phyloP scores from a whole-genome alignment of 1,140 invertebrate genomes.

The Temnothorax nylanderi region DNA sequence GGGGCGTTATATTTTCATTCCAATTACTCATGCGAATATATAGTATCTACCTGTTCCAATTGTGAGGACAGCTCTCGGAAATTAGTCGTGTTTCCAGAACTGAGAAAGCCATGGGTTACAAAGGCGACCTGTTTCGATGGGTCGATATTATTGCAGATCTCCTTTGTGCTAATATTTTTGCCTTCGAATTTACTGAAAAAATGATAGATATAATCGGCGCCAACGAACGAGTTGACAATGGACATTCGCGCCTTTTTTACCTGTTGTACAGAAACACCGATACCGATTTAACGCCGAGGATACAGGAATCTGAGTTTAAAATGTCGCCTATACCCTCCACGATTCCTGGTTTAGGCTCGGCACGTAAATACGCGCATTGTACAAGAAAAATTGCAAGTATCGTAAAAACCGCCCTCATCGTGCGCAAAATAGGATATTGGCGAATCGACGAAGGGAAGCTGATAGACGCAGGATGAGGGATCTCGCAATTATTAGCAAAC shows the following conservation, averaged over 20 bases:
- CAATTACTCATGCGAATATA: neutral
- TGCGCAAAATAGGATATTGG: neutral
- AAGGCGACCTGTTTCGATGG: neutral
- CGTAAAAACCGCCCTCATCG: neutral
- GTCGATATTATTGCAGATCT: neutral
- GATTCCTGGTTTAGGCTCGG: neutral
- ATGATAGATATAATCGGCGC: neutral
- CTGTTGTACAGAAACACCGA: constrained; percentile 2
- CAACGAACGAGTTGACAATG: neutral
- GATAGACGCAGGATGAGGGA: neutral
- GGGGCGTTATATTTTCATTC: neutral
- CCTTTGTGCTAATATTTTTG: neutral
- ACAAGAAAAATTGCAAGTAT: neutral
- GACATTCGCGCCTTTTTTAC: neutral
- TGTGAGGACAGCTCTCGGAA: neutral
- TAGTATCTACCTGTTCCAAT: neutral
- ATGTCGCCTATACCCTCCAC: neutral
- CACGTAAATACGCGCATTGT: neutral
- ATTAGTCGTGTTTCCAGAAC: neutral
- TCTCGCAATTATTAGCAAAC: neutral
- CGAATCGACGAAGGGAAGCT: neutral
- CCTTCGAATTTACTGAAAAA: constrained; percentile 18
- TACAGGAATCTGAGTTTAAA: neutral
- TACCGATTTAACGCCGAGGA: constrained; percentile 6
- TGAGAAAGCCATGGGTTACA: constrained; percentile 46